phyloP scores from a whole-genome alignment of 2,797 vertebrate species.

The Myotis planiceps region DNA sequence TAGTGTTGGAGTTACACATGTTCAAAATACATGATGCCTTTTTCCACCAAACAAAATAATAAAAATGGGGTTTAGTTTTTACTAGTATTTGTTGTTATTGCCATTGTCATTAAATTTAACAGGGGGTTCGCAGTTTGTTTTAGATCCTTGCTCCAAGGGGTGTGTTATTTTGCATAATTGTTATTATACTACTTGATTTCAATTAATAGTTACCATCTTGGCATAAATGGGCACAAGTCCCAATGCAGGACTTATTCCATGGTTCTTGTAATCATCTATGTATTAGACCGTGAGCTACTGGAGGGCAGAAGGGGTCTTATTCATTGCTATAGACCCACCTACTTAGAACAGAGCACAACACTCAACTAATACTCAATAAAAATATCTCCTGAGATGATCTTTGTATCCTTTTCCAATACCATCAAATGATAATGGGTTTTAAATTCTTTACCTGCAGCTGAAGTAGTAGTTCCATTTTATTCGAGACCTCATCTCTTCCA shows the following conservation, averaged over 20 bases:
- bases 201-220: background rate
- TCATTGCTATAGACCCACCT: background rate
- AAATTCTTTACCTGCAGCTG: background rate
- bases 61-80: background rate
- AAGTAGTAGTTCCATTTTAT: background rate
- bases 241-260: background rate
- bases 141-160: background rate
- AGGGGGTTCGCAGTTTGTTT: background rate
- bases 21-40: background rate
- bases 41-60: background rate
- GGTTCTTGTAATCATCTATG: background rate
- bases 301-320: background rate
- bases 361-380: background rate
- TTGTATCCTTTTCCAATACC: background rate
- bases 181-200: background rate
- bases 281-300: background rate
- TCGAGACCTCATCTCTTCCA: background rate
- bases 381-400: background rate
- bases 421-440: background rate
- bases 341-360: background rate
- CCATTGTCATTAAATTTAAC: background rate
- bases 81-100: background rate
- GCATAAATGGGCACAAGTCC: background rate
- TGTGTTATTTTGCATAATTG: background rate
- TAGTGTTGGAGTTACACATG: background rate